Conservation (phyloP, 2,113 vertebrate genomes). For the Cyprinodon brontotheroides region DNA sequence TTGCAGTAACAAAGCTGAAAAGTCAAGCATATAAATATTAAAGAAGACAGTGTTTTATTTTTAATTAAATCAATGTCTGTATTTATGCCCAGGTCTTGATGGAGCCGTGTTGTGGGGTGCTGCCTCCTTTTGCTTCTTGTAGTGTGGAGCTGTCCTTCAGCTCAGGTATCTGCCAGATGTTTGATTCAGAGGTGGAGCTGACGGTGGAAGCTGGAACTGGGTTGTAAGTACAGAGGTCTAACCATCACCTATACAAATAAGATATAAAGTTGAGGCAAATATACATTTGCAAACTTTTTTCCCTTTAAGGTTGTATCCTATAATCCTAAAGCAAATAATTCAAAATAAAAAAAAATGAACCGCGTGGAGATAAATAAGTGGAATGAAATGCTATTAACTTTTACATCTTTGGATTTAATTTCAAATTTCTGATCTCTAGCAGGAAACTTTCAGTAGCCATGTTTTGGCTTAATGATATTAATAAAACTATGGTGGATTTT, state of each 20-base stretch:
- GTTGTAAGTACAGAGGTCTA: constrained; percentile 76
- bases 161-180: constrained; percentile 75
- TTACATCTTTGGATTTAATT: background rate
- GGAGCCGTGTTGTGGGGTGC: constrained; percentile 80
- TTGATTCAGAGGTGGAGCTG: constrained; percentile 85
- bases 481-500: background rate
- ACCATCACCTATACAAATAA: background rate
- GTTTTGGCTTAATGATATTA: background rate
- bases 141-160: constrained; percentile 79
- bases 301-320: background rate
- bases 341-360: no score
- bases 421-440: background rate
- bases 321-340: no score
- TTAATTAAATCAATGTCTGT: background rate
- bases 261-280: background rate
- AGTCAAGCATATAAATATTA: background rate
- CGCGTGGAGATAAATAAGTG: background rate
- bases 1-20: background rate
- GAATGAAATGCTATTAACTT: background rate
- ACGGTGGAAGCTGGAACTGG: constrained; percentile 84
- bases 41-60: background rate
- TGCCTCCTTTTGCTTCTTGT: constrained; percentile 78
- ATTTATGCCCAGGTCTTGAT: constrained; percentile 72
- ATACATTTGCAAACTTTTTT: background rate
- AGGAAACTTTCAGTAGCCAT: background rate